phyloP scores from a whole-genome alignment of 2,113 vertebrate species.

The Eupsittula cactorum region DNA sequence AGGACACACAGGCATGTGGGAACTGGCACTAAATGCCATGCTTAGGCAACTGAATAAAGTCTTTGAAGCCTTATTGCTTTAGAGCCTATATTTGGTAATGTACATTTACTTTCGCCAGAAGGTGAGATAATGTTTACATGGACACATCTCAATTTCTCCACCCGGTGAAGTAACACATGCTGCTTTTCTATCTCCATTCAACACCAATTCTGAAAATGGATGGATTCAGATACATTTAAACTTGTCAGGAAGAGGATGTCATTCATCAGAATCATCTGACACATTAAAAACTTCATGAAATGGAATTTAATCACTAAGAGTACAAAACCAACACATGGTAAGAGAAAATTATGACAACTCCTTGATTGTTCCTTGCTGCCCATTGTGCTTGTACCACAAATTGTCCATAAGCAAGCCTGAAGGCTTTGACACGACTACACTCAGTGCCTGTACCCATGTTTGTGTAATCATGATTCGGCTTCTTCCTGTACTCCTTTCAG shows the following conservation, averaged over 20 bases:
- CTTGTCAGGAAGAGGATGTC: background rate
- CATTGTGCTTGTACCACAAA: background rate
- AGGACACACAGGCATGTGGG: background rate
- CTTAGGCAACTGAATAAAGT: background rate
- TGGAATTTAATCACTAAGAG: background rate
- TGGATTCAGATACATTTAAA: background rate
- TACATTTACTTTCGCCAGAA: background rate
- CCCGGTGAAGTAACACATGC: background rate
- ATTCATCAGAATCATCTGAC: background rate
- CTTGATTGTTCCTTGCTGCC: background rate
- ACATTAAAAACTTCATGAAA: background rate
- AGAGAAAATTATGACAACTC: background rate
- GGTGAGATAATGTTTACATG: background rate
- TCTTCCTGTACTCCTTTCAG: background rate
- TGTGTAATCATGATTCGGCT: background rate
- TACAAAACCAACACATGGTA: background rate
- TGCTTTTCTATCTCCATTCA: background rate
- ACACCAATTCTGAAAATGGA: background rate
- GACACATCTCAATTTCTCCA: background rate
- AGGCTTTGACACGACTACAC: background rate
- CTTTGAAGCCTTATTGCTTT: background rate
- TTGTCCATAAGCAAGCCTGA: background rate
- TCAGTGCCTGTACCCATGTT: background rate
- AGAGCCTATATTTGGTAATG: background rate
- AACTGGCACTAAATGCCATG: background rate